Conservation (phyloP, 2,113 vertebrate species). For the Cricetomys ansorgei region DNA sequence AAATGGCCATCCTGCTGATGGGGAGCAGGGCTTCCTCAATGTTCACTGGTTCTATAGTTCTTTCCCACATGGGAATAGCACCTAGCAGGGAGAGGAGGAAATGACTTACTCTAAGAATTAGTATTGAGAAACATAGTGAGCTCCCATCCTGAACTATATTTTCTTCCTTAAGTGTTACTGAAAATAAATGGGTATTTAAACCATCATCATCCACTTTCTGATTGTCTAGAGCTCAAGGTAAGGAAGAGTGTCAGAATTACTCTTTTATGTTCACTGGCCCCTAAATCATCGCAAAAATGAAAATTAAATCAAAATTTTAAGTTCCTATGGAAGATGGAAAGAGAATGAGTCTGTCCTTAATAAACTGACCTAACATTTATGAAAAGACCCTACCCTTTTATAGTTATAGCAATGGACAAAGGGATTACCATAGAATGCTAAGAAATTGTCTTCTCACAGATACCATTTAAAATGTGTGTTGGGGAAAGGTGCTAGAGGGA, state of each 20-base stretch:
- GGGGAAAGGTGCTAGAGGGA: background rate
- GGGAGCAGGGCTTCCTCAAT: background rate
- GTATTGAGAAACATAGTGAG: background rate
- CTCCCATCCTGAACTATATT: background rate
- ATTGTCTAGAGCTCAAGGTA: background rate
- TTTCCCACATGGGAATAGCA: background rate
- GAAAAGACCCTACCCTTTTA: background rate
- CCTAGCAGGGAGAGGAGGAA: background rate
- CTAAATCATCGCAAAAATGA: slow-evolving; percentile 35
- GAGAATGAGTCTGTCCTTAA: background rate
- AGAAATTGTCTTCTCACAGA: background rate
- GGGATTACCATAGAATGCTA: background rate
- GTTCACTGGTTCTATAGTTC: background rate
- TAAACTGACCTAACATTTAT: background rate
- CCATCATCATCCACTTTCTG: background rate
- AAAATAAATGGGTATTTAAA: background rate
- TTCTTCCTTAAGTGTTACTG: background rate
- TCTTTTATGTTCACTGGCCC: background rate
- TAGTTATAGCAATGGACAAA: background rate
- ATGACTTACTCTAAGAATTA: background rate
- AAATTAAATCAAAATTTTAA: slow-evolving; percentile 65
- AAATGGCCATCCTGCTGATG: too few relatives aligned
- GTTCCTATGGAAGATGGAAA: background rate
- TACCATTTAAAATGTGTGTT: background rate
- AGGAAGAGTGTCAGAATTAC: background rate